Base-by-base conservation (phyloP, 2,888 invertebrate species). In the Ormyrus thymus region DNA sequence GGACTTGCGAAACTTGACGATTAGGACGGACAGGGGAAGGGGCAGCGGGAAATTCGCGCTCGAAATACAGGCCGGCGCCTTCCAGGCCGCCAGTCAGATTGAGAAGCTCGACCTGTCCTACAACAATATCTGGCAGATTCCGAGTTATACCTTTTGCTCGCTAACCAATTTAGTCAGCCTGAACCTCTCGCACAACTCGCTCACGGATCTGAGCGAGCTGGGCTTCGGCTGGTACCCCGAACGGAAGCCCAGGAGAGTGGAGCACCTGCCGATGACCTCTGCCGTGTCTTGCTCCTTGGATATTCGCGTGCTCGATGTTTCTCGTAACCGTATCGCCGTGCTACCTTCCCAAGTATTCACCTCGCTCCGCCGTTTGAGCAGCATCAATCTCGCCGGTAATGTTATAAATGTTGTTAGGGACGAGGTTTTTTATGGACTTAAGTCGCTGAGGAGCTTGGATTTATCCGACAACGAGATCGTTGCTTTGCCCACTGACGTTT, bases 111-210 rank as follows among this genome's bases (percentile, higher is more conserved):
- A 97, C 89, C 91, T 97, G 83, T 96, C 96, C 87, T 94, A 94
- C 87, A 97, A 97, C 90, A 97, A 97, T 90, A 96, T 97, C 88
- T 96, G 96, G 96, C 95, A 95, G 74, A 93, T 97, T 89, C 96
- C 97, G 45, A 95, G 95, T 86, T 94, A 94, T 87, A 92, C 96
- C 82, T 97, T 97, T 90, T 97, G 97, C 87, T 94, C 95, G 5
- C 90, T 97, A 84, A 94, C 94, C 56, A 96, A 95, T 87, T 91
- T 97, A 85, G 94, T 95, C 80, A 92, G 93, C 82, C 91, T 97
- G 83, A 97, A 97, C 89, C 94, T 97, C 84, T 97, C 97, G 82
- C 94, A 95, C 85, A 97, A 97, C 90, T 93, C 96, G 83, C 91
- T 97, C 82, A 97, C 97, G 91, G 97, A 97, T 88, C 95, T 97